phyloP scores from a whole-genome alignment of 1,140 invertebrate species.

The Drosophila micromelanica region DNA sequence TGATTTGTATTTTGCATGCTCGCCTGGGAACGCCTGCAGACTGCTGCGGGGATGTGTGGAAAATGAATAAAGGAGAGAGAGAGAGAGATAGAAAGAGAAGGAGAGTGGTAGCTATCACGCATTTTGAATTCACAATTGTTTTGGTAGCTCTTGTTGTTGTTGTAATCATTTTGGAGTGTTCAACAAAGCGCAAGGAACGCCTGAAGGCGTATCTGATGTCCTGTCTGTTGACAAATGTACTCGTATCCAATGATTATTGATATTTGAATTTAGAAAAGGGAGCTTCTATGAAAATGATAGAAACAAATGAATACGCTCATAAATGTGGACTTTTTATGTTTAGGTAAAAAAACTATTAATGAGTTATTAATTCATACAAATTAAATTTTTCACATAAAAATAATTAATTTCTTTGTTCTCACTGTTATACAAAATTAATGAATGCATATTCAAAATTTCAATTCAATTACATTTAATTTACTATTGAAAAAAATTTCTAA shows the following conservation, averaged over 20 bases:
- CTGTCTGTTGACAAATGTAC: conserved; percentile 64
- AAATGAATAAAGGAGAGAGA: too few relatives aligned
- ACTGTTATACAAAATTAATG: too few relatives aligned
- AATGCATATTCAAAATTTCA: too few relatives aligned
- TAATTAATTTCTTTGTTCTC: too few relatives aligned
- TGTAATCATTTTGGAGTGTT: conserved; percentile 52
- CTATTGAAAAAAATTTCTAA: too few relatives aligned
- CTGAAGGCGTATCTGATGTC: conserved; percentile 40
- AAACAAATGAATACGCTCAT: not conserved
- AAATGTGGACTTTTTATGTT: not conserved
- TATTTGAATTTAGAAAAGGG: conserved; percentile 52
- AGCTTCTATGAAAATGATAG: conserved; percentile 35
- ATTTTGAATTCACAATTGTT: conserved; percentile 61
- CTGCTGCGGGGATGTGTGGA: not conserved
- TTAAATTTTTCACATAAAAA: too few relatives aligned
- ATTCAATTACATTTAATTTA: too few relatives aligned
- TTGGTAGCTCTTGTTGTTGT: conserved; percentile 29
- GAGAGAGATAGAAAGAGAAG: too few relatives aligned
- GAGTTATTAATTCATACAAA: too few relatives aligned
- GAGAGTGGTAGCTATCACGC: not conserved
- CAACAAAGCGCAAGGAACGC: conserved; percentile 50
- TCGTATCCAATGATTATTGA: conserved; percentile 55
- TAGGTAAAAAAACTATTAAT: too few relatives aligned
- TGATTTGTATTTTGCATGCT: conserved; percentile 74
- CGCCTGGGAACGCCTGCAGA: conserved; percentile 33